A percentile compares a stretch with the other conserved stretches of the same genome.
These are phyloP conservation scores for Hydractinia echinata DNA, from an alignment of 30 jellyfish, hydroid and myxozoan genomes.

Conservation along the genomic window DNA sequence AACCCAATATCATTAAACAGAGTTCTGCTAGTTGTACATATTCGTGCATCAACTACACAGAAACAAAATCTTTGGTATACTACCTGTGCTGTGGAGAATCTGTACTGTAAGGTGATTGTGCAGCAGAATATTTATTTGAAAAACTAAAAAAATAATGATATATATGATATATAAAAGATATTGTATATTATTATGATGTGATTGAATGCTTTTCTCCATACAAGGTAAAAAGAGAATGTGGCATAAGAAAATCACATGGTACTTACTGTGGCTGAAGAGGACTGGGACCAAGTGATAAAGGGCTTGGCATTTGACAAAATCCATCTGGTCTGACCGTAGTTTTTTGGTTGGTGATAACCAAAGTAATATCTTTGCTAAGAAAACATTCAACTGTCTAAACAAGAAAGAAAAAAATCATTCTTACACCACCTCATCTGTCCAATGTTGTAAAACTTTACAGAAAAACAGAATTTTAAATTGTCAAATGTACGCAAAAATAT, in stretches of 20 bases:
- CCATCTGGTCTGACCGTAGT: background rate
- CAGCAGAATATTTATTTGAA: background rate
- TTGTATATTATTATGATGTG: background rate
- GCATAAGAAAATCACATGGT: background rate
- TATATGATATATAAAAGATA: background rate
- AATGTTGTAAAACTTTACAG: background rate
- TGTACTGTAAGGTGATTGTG: conserved; percentile 11
- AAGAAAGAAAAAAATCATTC: background rate
- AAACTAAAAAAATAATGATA: background rate
- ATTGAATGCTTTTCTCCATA: background rate
- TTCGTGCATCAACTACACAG: no score
- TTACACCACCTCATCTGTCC: no score
- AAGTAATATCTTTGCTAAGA: background rate
- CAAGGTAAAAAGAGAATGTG: background rate
- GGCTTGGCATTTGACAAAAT: background rate
- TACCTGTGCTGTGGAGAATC: conserved; percentile 17
- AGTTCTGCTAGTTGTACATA: no score
- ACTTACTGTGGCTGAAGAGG: background rate
- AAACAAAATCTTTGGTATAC: no score
- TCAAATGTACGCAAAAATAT: background rate
- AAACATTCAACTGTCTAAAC: background rate
- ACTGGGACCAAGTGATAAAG: conserved; percentile 5
- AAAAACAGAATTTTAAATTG: background rate
- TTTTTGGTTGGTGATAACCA: conserved; percentile 2
- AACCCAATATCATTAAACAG: no score